Conservation (phyloP, 37 sponge, comb jelly and placozoan species). For the Beroe ovata region DNA sequence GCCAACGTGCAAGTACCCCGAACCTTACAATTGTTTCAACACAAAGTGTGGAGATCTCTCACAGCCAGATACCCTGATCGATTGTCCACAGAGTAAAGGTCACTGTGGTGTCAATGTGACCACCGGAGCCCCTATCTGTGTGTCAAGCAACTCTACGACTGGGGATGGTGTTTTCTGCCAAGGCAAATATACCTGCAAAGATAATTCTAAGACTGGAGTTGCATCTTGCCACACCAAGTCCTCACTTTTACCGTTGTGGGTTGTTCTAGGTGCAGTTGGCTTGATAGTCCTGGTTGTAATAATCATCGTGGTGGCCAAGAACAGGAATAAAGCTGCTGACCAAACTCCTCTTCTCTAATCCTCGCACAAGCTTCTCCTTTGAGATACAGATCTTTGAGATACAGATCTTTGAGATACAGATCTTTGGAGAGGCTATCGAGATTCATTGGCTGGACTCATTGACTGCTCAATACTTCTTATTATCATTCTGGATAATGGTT, state of each 20-base stretch:
- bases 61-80: neutral
- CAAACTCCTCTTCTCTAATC: neutral
- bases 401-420: too few relatives aligned
- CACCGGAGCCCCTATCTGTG: neutral
- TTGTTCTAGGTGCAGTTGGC: neutral
- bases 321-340: neutral
- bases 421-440: too few relatives aligned
- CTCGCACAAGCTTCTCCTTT: too few relatives aligned
- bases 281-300: neutral
- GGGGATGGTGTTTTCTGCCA: neutral
- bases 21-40: neutral
- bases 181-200: neutral
- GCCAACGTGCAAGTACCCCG: neutral
- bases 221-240: neutral
- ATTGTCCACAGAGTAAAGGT: neutral
- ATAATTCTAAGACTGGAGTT: neutral
- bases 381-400: too few relatives aligned
- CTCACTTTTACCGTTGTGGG: constrained; percentile 5
- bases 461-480: too few relatives aligned
- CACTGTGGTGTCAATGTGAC: neutral
- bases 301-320: neutral
- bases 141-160: neutral
- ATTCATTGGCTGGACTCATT: too few relatives aligned
- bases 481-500: too few relatives aligned
- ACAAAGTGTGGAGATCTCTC: neutral